Percentiles rank a stretch among this genome's conserved stretches.
phyloP scores from a whole-genome alignment of 2,888 invertebrate genomes.

The Dione juno region DNA sequence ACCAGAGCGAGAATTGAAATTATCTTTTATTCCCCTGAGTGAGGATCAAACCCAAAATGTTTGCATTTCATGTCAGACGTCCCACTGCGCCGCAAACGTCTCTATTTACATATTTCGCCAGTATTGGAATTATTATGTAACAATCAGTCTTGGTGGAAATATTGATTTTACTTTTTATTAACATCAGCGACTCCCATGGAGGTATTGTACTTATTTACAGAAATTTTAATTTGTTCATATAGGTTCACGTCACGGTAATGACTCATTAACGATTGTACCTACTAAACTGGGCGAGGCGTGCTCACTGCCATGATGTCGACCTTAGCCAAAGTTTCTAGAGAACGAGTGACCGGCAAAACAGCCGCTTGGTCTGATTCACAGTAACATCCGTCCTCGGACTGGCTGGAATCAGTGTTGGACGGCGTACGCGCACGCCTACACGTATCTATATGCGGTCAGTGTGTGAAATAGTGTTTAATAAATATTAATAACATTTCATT shows the following conservation, averaged over 20 bases:
- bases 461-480: constrained; percentile 62
- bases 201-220: constrained; percentile 1
- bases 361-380: constrained; percentile 68
- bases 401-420: constrained; percentile 59
- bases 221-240: constrained; percentile 13
- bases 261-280: constrained; percentile 39
- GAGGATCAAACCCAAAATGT: no score
- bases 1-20: no score
- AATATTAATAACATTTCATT: constrained; percentile 6
- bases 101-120: no score
- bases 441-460: constrained; percentile 68
- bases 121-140: no score
- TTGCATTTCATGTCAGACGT: no score
- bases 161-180: background rate
- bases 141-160: background rate
- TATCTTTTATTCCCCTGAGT: no score
- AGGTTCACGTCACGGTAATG: constrained; percentile 39
- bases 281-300: constrained; percentile 45
- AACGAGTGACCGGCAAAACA: constrained; percentile 60
- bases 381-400: constrained; percentile 66
- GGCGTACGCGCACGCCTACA: constrained; percentile 72
- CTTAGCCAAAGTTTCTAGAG: constrained; percentile 59
- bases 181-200: background rate
- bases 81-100: no score
- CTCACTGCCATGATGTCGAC: constrained; percentile 51